These are phyloP conservation scores for Brachycybe producta DNA, from an alignment of 2,888 invertebrate genomes.

Conservation along the genomic window DNA sequence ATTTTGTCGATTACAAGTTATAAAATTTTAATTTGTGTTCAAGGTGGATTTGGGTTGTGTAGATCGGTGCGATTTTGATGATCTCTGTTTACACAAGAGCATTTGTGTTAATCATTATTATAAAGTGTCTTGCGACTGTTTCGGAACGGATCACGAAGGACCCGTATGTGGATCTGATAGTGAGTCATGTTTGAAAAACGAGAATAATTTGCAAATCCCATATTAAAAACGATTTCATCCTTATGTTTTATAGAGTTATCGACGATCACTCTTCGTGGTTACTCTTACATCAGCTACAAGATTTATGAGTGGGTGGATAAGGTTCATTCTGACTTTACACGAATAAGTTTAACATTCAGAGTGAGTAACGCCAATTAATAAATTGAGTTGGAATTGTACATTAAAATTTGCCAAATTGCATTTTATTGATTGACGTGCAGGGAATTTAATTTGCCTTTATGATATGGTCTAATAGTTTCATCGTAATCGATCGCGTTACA, in stretches of 20 bases:
- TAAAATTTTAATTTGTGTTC: background rate
- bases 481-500: too few relatives aligned
- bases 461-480: too few relatives aligned
- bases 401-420: constrained; percentile 1
- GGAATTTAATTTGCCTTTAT: background rate
- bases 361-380: constrained; percentile 37
- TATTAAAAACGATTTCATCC: background rate
- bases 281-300: constrained; percentile 81
- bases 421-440: too few relatives aligned
- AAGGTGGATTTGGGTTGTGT: constrained; percentile 13
- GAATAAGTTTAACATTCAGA: constrained; percentile 79
- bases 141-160: constrained; percentile 81
- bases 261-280: constrained; percentile 70
- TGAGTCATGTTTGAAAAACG: constrained; percentile 39
- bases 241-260: constrained; percentile 55
- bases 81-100: constrained; percentile 75
- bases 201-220: background rate
- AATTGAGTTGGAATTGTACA: background rate
- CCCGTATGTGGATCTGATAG: constrained; percentile 82
- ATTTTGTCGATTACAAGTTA: background rate
- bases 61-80: constrained; percentile 41
- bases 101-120: constrained; percentile 85
- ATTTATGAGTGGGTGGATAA: constrained; percentile 87
- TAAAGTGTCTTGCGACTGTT: constrained; percentile 79
- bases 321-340: constrained; percentile 71